Evolutionary conservation across 2,113 vertebrate species (phyloP).

Genomic region (Crotalus helleri): DNA sequence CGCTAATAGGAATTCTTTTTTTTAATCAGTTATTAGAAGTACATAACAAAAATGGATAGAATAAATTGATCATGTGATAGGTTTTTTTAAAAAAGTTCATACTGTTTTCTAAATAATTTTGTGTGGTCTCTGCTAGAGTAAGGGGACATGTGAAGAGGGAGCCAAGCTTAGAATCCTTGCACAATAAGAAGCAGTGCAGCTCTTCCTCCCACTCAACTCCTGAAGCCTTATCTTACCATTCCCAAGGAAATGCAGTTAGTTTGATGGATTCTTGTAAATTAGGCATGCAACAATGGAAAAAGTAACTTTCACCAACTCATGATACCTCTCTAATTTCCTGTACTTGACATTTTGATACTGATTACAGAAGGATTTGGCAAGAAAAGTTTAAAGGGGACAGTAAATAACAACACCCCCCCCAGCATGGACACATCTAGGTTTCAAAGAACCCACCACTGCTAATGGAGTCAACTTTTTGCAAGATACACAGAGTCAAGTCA

Average conservation of each 20-base stretch:
- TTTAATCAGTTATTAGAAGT: constrained; percentile 3
- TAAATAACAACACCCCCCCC: not conserved
- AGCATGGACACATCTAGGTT: not conserved
- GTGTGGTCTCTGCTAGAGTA: not conserved
- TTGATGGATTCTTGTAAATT: not conserved
- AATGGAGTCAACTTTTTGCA: not conserved
- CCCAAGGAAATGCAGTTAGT: not conserved
- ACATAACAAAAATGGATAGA: not conserved
- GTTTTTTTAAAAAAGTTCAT: constrained; percentile 22
- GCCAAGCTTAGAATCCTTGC: not conserved
- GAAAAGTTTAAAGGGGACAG: not conserved
- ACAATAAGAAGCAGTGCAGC: not conserved
- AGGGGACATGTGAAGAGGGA: not conserved
- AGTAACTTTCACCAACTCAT: not conserved
- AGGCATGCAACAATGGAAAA: not conserved
- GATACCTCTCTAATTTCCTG: not conserved
- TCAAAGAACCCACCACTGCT: not conserved
- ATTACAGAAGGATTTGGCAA: constrained; percentile 33
- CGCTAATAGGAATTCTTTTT: constrained; percentile 6
- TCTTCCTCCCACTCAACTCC: not conserved
- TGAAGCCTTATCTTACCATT: not conserved
- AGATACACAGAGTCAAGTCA: not conserved
- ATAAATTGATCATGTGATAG: constrained; percentile 20
- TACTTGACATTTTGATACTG: constrained; percentile 20
- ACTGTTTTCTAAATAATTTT: not conserved